phyloP scores from a whole-genome alignment of 1,140 invertebrate genomes.

The Oryctes rhinoceros region DNA sequence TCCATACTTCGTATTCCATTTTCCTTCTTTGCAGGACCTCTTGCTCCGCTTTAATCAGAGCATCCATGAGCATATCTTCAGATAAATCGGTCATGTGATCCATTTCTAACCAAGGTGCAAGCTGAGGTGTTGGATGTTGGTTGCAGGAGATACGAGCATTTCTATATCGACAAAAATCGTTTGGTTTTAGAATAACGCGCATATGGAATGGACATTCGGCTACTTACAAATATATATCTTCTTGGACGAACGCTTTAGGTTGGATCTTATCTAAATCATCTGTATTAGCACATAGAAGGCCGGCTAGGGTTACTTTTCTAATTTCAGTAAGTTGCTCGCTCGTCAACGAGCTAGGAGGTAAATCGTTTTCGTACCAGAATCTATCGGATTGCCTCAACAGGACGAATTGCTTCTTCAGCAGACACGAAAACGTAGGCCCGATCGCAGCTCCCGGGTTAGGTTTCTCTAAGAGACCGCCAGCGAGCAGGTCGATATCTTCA shows the following conservation, averaged over 20 bases:
- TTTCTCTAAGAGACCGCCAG: slow-evolving; percentile 85
- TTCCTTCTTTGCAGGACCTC: slow-evolving; percentile 76
- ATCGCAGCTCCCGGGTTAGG: slow-evolving; percentile 81
- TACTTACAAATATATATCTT: slow-evolving; percentile 85
- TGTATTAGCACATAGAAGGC: slow-evolving; percentile 85
- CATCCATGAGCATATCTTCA: slow-evolving; percentile 69
- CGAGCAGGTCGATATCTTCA: slow-evolving; percentile 87
- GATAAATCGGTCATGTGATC: slow-evolving; percentile 62
- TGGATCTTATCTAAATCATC: slow-evolving; percentile 72
- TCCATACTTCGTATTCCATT: slow-evolving; percentile 81
- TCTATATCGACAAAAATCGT: slow-evolving; percentile 58
- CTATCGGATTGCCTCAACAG: slow-evolving; percentile 83
- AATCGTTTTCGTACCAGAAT: slow-evolving; percentile 96
- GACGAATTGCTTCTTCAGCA: slow-evolving; percentile 82
- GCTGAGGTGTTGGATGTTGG: slow-evolving; percentile 71
- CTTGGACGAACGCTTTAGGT: slow-evolving; percentile 86
- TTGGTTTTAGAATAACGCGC: too few relatives aligned
- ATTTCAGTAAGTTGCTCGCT: slow-evolving; percentile 87
- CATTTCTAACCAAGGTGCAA: slow-evolving; percentile 72
- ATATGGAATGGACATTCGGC: too few relatives aligned
- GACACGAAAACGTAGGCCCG: slow-evolving; percentile 87
- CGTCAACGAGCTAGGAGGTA: slow-evolving; percentile 86
- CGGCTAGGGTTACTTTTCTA: slow-evolving; percentile 81
- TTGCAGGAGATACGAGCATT: slow-evolving; percentile 83
- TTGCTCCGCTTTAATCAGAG: slow-evolving; percentile 77